Evolutionary conservation across 2,888 invertebrate genomes (phyloP), one percentile per base, ranked within the genome.

Genomic region (Malthinus seriepunctatus): DNA sequence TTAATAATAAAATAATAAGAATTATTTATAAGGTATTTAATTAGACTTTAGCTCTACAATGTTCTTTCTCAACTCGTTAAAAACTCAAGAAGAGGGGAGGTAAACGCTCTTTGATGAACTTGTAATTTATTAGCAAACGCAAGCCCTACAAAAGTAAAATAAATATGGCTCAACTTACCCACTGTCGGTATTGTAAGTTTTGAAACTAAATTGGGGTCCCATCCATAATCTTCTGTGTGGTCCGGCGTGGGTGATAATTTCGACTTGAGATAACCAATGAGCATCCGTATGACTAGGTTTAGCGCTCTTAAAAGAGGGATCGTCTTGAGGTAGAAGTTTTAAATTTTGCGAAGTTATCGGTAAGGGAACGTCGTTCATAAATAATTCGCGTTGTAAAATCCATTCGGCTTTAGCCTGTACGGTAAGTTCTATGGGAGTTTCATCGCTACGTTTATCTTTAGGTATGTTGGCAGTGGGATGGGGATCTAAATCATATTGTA

Each of bases 161-260:
- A 14, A 15, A 15, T 12, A 1, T 3, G 39, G 5, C 1, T 14
- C 3, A 15, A 75, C 81, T 76, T 73, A 90, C 91, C 91, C 90
- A 71, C 86, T 88, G 49, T 83, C 82, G 56, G 86, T 85, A 71
- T 89, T 91, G 76, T 93, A 95, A 8, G 94, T 94, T 81, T 96
- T 97, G 80, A 99, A 98, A 31, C 93, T 90, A 78, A 98, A 98
- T 81, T 99, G 98, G n/a, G 99, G 99, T 8, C 98, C 98, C 96
- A 98, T 97, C 98, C 99, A 99, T 15, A 99, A 84, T 14, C 95
- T 84, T 44, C 93, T 86, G 77, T 96, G 96, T 7, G 98, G 98
- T 11, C 97, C 97, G 3, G 93, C 92, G 80, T 98, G 97, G 3
- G 97, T 97, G 67, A 94, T 89, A 61, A 97, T 97, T 83, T 98